phyloP scores from a whole-genome alignment of 2,888 invertebrate species.

The Drosophila birchii region DNA sequence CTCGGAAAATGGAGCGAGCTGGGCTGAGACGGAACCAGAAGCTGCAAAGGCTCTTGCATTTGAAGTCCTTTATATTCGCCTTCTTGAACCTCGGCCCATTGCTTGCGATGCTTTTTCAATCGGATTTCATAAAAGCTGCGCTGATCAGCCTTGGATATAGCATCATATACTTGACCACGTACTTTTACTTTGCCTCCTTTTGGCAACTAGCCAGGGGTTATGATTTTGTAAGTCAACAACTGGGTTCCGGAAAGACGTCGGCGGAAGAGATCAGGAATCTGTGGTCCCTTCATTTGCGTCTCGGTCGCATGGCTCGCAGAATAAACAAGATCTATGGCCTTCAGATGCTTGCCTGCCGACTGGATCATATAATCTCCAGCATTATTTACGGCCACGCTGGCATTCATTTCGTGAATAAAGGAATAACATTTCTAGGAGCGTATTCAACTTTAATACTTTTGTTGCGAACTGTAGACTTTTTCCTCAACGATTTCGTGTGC shows the following conservation, averaged over 20 bases:
- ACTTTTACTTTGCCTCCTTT: constrained; percentile 11
- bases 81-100: background rate
- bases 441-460: background rate
- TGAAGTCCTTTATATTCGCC: background rate
- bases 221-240: constrained; percentile 3
- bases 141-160: background rate
- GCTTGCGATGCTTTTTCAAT: background rate
- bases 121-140: background rate
- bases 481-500: constrained; percentile 7
- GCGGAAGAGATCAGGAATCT: background rate
- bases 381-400: constrained; percentile 1
- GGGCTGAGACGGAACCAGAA: background rate
- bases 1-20: background rate
- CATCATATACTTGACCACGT: background rate
- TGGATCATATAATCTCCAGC: constrained; percentile 3
- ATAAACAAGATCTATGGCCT: constrained; percentile 23
- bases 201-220: constrained; percentile 18
- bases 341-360: constrained; percentile 19
- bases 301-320: background rate
- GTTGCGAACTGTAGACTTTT: constrained; percentile 2
- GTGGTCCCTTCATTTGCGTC: constrained; percentile 4
- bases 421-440: background rate
- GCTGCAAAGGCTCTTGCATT: background rate
- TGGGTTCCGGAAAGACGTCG: background rate
- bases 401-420: background rate